phyloP scores from a whole-genome alignment of 1,140 invertebrate species.

The Trichogramma pretiosum region DNA sequence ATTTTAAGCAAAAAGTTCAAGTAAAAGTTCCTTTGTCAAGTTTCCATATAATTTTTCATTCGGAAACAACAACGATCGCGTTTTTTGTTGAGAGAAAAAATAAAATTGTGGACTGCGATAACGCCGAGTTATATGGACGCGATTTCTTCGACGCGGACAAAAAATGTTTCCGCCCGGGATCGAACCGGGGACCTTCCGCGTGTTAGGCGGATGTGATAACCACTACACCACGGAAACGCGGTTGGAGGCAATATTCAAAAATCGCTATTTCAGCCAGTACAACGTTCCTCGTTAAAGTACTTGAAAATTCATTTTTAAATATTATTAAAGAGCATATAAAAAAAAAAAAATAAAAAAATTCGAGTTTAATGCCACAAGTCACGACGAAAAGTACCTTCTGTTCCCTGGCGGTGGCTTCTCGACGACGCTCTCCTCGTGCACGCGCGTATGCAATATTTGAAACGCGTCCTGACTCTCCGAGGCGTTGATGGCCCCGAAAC shows the following conservation, averaged over 20 bases:
- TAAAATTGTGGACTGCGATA: no score
- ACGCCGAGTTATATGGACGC: neutral
- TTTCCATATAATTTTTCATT: no score
- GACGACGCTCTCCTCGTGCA: constrained; percentile 33
- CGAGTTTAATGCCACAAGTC: no score
- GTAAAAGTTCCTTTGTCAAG: no score
- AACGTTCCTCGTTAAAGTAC: no score
- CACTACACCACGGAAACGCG: constrained; percentile 16
- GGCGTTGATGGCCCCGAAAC: constrained; percentile 27
- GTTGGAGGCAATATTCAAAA: neutral
- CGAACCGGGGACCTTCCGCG: constrained; percentile 14
- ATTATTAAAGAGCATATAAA: no score
- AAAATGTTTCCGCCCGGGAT: constrained; percentile 9
- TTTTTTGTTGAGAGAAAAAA: no score
- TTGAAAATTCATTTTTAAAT: no score
- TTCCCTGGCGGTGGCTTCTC: constrained; percentile 32
- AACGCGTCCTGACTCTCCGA: constrained; percentile 35
- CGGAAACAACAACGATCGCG: no score
- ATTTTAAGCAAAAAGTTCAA: constrained; percentile 23
- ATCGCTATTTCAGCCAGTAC: no score
- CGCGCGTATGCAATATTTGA: constrained; percentile 31
- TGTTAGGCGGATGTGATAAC: constrained; percentile 19
- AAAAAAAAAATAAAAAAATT: no score
- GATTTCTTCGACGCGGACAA: constrained; percentile 4
- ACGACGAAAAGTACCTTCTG: constrained; percentile 31